Conservation (phyloP, 2,888 invertebrate genomes). For the Caenorhabditis afra region DNA sequence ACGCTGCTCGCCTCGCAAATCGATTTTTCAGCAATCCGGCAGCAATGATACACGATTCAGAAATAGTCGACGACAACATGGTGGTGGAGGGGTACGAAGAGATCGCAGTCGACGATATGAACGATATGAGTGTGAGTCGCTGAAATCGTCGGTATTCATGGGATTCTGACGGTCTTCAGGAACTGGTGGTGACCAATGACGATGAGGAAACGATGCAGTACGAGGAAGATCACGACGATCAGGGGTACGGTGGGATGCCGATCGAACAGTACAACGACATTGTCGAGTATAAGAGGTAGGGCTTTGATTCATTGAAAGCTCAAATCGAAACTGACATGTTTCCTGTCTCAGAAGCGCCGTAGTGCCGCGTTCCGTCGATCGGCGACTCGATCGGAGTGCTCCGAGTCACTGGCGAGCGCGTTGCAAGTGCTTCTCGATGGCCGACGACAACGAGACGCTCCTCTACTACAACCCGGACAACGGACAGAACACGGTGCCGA, state of each 20-base stretch:
- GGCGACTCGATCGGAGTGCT: constrained; percentile 63
- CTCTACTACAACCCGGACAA: constrained; percentile 62
- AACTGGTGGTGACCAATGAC: constrained; percentile 42
- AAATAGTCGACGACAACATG: constrained; percentile 53
- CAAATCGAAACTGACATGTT: not conserved
- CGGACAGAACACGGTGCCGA: constrained; percentile 50
- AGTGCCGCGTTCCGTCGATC: constrained; percentile 42
- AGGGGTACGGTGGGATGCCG: constrained; percentile 68
- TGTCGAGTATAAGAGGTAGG: constrained; percentile 64
- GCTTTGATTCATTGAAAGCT: too few species aligned
- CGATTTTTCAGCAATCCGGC: not conserved
- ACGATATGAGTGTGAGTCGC: constrained; percentile 45
- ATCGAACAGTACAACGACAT: constrained; percentile 67
- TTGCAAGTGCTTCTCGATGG: constrained; percentile 65
- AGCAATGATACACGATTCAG: constrained; percentile 36
- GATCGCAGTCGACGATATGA: constrained; percentile 54
- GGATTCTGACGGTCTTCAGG: constrained; percentile 51
- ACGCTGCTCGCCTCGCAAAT: too few species aligned
- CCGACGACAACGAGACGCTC: constrained; percentile 67
- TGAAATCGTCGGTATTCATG: not conserved
- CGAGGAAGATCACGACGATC: constrained; percentile 54
- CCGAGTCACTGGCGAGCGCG: constrained; percentile 71
- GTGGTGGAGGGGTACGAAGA: constrained; percentile 57
- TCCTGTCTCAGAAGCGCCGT: constrained; percentile 12
- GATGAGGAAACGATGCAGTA: constrained; percentile 53